Conservation (phyloP, 2,888 invertebrate genomes). For the Drosophila mercatorum region DNA sequence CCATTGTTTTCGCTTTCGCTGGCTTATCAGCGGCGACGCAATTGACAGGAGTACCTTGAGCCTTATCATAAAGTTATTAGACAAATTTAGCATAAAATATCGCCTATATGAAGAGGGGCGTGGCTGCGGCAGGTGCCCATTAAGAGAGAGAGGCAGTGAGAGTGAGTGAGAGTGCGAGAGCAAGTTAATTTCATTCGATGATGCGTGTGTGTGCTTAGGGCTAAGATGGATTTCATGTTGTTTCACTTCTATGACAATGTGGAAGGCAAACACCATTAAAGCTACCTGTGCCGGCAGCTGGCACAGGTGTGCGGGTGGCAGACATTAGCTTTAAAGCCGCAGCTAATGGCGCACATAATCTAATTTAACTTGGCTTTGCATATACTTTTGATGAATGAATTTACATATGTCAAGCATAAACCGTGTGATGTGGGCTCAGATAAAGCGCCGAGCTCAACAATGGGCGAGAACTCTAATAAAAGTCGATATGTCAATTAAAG, state of each 20-base stretch:
- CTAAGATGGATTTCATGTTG: conserved; percentile 52
- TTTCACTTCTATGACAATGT: background rate
- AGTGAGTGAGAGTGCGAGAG: background rate
- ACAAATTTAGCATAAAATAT: conserved; percentile 47
- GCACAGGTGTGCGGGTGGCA: conserved; percentile 15
- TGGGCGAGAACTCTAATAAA: background rate
- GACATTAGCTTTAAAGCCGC: conserved; percentile 16
- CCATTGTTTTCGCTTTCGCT: conserved; percentile 26
- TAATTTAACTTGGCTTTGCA: conserved; percentile 13
- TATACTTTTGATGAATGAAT: conserved; percentile 27
- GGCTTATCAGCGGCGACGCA: conserved; percentile 52
- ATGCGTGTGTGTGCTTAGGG: conserved; percentile 57
- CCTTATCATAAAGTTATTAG: conserved; percentile 53
- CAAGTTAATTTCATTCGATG: conserved; percentile 61
- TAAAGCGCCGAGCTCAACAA: background rate
- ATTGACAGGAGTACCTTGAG: conserved; percentile 55
- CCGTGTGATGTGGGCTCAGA: background rate
- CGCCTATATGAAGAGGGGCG: conserved; percentile 20
- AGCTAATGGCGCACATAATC: conserved; percentile 39
- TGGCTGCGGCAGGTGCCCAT: conserved; percentile 18
- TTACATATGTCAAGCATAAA: conserved; percentile 17
- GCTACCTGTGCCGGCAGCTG: background rate
- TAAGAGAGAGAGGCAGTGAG: background rate
- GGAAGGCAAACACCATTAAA: conserved; percentile 36
- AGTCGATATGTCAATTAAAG: conserved; percentile 1